Percentiles rank a stretch among this genome's conserved stretches.
Conservation (phyloP, 35 echinoderm and acorn worm species). For the Lytechinus pictus region DNA sequence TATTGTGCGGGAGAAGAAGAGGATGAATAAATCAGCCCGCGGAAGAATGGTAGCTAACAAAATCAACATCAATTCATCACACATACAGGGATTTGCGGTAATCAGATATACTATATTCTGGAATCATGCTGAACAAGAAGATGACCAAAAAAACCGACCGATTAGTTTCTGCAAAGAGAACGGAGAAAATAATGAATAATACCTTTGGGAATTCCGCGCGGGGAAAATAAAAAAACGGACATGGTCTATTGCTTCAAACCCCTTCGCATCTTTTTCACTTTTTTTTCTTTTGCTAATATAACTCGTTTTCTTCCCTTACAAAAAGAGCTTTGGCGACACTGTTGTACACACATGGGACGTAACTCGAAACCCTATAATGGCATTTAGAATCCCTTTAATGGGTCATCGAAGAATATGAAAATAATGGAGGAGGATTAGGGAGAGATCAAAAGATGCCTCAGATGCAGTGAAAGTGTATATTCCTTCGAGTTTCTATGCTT, state of each 20-base stretch:
- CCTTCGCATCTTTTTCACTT: not conserved
- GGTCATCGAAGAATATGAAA: not conserved
- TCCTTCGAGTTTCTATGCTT: not conserved
- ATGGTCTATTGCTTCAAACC: conserved; percentile 2
- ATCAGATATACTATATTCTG: not conserved
- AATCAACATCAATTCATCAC: not conserved
- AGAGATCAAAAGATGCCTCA: not conserved
- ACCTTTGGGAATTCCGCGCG: not conserved
- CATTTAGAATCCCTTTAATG: conserved; percentile 1
- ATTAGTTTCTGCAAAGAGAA: not conserved
- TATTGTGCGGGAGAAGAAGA: not conserved
- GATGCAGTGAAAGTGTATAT: not conserved
- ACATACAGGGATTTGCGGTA: not conserved
- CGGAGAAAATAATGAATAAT: not conserved
- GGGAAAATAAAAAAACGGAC: not conserved
- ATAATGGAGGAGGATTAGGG: not conserved
- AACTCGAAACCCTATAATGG: not conserved
- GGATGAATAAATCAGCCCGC: not conserved
- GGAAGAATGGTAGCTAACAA: not conserved
- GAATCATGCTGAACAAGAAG: not conserved
- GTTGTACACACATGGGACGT: not conserved
- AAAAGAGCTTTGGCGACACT: not conserved
- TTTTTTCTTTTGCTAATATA: not conserved
- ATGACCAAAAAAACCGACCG: not conserved
- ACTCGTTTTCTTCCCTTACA: not conserved